A percentile compares a stretch with the other conserved stretches of the same genome.
Conservation (phyloP, 2,797 vertebrate species). For the Limosa lapponica region DNA sequence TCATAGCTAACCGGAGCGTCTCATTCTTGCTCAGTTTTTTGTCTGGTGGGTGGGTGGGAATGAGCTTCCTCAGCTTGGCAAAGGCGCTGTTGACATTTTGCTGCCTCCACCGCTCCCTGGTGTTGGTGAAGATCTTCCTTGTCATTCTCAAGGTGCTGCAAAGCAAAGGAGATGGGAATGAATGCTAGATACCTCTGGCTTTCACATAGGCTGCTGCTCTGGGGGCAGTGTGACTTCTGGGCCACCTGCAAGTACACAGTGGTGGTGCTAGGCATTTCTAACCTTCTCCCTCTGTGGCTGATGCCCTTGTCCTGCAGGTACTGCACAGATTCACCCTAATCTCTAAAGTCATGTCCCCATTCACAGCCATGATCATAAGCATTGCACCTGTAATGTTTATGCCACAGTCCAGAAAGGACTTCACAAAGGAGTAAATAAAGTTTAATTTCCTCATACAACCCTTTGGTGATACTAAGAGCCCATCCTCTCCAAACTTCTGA, state of each 20-base stretch:
- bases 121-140: conserved; percentile 95
- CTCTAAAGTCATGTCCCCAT: not conserved
- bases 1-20: conserved; percentile 96
- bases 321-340: not conserved
- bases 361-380: not conserved
- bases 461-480: not conserved
- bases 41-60: conserved; percentile 96
- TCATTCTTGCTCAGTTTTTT: conserved; percentile 99
- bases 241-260: not conserved
- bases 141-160: conserved; percentile 83
- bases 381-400: not conserved
- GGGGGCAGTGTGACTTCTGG: not conserved
- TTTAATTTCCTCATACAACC: not conserved
- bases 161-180: not conserved
- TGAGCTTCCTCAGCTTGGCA: conserved; percentile 93
- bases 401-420: not conserved
- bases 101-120: conserved; percentile 95
- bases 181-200: not conserved
- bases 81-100: conserved; percentile 97
- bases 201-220: not conserved
- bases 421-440: not conserved
- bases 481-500: not conserved
- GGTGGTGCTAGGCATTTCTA: not conserved
- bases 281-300: not conserved
- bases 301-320: not conserved